A percentile compares a stretch with the other conserved stretches of the same genome.
Conservation (phyloP, 2,888 invertebrate genomes). For the Trachelus iudaicus region DNA sequence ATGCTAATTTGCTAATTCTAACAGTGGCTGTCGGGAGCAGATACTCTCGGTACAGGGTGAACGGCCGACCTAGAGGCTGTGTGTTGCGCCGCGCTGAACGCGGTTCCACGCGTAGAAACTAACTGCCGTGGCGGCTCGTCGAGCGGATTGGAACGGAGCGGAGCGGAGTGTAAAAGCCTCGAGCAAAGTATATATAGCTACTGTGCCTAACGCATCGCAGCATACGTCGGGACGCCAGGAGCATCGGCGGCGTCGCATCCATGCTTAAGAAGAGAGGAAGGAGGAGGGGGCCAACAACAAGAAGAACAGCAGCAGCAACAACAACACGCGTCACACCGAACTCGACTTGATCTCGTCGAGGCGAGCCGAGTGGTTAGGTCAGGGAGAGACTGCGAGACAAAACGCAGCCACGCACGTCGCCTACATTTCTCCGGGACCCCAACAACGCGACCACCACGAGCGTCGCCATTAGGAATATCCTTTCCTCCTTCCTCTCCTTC, state of each 20-base stretch:
- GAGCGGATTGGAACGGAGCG: conserved; percentile 17
- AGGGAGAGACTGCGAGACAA: conserved; percentile 50
- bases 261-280: too few species aligned
- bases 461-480: conserved; percentile 11
- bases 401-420: conserved; percentile 53
- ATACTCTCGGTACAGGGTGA: conserved; percentile 56
- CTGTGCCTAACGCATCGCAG: too few species aligned
- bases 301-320: too few species aligned
- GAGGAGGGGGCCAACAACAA: too few species aligned
- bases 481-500: conserved; percentile 11
- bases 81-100: conserved; percentile 30
- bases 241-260: too few species aligned
- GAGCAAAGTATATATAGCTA: too few species aligned
- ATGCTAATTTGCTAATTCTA: too few species aligned
- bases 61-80: conserved; percentile 65
- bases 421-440: conserved; percentile 24
- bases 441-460: conserved; percentile 6
- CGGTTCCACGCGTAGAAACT: not conserved
- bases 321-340: too few species aligned
- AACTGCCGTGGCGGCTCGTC: conserved; percentile 9
- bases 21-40: too few species aligned
- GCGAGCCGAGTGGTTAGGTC: conserved; percentile 51
- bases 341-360: not conserved
- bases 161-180: conserved; percentile 3
- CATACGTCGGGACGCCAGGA: too few species aligned